Conservation (phyloP, 2,113 vertebrate species). For the Propithecus coquereli region DNA sequence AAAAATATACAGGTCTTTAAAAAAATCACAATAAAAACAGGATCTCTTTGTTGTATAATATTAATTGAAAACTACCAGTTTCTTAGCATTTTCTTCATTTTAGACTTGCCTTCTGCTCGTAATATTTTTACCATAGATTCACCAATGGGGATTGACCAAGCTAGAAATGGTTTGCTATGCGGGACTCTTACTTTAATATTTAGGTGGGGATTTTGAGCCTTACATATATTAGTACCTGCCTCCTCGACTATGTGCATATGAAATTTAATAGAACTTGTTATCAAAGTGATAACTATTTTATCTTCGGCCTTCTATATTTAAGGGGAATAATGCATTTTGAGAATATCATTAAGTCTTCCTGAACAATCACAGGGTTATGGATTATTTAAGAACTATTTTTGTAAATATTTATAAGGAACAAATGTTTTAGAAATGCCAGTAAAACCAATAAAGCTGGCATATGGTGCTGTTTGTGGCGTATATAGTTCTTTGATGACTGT, state of each 20-base stretch:
- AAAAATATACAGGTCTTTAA: not conserved
- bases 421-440: not conserved
- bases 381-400: slow-evolving; percentile 10
- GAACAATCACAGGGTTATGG: not conserved
- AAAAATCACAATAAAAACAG: not conserved
- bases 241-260: not conserved
- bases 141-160: not conserved
- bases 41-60: not conserved
- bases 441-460: not conserved
- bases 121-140: not conserved
- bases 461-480: not conserved
- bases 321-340: slow-evolving; percentile 9
- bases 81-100: slow-evolving; percentile 14
- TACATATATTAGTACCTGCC: not conserved
- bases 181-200: not conserved
- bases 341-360: not conserved
- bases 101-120: not conserved
- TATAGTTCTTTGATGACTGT: not conserved
- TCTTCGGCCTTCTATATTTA: not conserved
- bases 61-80: not conserved
- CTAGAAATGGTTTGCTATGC: slow-evolving; percentile 28
- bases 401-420: not conserved
- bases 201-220: slow-evolving; percentile 12
- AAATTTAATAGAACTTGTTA: slow-evolving; percentile 1
- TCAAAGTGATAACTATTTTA: not conserved